phyloP scores from a whole-genome alignment of 2,888 invertebrate genomes.

The Sclerodermus sp. region DNA sequence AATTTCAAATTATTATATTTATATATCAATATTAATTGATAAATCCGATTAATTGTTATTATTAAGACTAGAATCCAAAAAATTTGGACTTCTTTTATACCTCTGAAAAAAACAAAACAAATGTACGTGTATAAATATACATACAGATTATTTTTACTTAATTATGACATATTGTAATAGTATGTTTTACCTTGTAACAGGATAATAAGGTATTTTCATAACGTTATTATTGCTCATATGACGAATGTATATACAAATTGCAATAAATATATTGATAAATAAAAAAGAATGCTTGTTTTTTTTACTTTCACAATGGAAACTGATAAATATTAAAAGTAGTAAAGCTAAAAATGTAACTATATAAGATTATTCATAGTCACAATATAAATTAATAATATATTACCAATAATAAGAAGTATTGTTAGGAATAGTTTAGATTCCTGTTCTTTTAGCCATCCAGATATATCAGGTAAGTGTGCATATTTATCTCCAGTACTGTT shows the following conservation, averaged over 20 bases:
- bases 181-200: slow-evolving; percentile 39
- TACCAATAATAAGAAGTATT: slow-evolving; percentile 35
- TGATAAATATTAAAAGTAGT: slow-evolving; percentile 34
- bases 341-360: slow-evolving; percentile 35
- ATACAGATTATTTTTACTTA: slow-evolving; percentile 3
- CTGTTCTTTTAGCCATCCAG: slow-evolving; percentile 68
- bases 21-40: slow-evolving; percentile 18
- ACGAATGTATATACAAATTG: slow-evolving; percentile 44
- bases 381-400: background rate
- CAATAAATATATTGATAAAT: slow-evolving; percentile 31
- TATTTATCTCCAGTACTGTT: slow-evolving; percentile 90
- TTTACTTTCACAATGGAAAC: slow-evolving; percentile 27
- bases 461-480: slow-evolving; percentile 75
- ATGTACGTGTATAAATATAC: slow-evolving; percentile 1
- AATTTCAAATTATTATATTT: slow-evolving; percentile 15
- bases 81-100: slow-evolving; percentile 42
- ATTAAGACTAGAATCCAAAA: slow-evolving; percentile 43
- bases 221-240: slow-evolving; percentile 40
- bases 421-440: slow-evolving; percentile 63
- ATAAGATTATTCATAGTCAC: slow-evolving; percentile 30
- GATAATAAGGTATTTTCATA: slow-evolving; percentile 35
- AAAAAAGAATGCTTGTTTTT: slow-evolving; percentile 26
- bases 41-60: slow-evolving; percentile 25
- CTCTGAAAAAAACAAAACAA: slow-evolving; percentile 35
- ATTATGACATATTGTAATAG: background rate